These are phyloP conservation scores for Lycaena phlaeas DNA, from an alignment of 2,888 invertebrate genomes.

Conservation along the genomic window DNA sequence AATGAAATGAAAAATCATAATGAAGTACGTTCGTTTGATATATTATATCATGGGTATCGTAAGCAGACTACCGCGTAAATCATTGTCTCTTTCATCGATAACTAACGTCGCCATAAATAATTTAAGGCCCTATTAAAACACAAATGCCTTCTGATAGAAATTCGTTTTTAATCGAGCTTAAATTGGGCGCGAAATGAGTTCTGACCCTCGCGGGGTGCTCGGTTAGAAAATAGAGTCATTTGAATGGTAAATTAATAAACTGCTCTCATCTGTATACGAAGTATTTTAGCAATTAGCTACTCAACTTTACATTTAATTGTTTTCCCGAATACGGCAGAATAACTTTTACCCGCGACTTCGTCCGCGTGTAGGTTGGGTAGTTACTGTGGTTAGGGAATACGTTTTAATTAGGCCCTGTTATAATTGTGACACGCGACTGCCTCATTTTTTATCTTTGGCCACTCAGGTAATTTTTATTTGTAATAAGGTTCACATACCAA, in stretches of 20 bases:
- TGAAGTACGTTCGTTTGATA: neutral
- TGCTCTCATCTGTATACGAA: constrained; percentile 9
- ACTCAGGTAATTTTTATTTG: too few species aligned
- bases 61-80: constrained; percentile 20
- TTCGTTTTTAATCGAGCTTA: constrained; percentile 70
- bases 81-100: constrained; percentile 23
- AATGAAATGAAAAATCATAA: neutral
- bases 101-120: constrained; percentile 24
- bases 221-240: constrained; percentile 49
- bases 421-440: too few species aligned
- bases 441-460: too few species aligned
- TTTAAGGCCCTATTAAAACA: constrained; percentile 44
- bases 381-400: too few species aligned
- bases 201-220: constrained; percentile 39
- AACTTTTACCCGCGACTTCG: too few species aligned
- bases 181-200: constrained; percentile 73
- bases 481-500: too few species aligned
- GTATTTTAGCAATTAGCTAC: constrained; percentile 10
- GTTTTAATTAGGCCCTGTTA: too few species aligned
- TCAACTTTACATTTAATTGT: neutral
- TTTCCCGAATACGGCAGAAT: too few species aligned
- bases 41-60: neutral
- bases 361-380: too few species aligned
- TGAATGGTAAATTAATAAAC: constrained; percentile 49
- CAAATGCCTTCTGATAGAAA: constrained; percentile 64